phyloP scores from a whole-genome alignment of 2,888 invertebrate genomes.

The Pandemis heparana region DNA sequence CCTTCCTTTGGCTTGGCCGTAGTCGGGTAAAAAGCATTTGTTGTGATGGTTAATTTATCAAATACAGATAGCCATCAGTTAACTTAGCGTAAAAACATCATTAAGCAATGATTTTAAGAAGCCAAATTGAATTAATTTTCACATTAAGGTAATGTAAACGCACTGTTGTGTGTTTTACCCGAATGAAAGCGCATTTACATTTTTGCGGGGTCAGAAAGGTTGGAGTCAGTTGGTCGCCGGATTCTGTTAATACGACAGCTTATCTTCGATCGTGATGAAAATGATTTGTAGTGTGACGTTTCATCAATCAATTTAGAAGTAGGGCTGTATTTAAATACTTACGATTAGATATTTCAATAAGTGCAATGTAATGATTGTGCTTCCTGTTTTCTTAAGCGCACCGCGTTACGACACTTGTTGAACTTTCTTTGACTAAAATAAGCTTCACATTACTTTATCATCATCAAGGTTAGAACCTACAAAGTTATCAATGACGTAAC shows the following conservation, averaged over 20 bases:
- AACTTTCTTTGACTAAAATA: no score
- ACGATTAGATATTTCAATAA: background rate
- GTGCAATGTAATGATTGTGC: background rate
- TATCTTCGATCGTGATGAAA: constrained; percentile 35
- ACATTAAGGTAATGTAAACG: constrained; percentile 21
- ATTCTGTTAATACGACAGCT: constrained; percentile 30
- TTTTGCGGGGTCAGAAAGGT: constrained; percentile 37
- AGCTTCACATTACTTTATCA: background rate
- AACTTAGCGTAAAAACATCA: background rate
- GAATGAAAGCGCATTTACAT: constrained; percentile 36
- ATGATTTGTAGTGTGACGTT: constrained; percentile 26
- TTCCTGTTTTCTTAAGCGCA: constrained; percentile 7
- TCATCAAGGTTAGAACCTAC: background rate
- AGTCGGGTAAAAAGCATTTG: no score
- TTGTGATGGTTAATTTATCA: background rate
- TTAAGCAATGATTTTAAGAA: constrained; percentile 9
- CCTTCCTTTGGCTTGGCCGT: no score
- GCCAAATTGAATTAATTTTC: constrained; percentile 17
- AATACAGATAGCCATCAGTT: background rate
- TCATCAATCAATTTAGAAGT: constrained; percentile 37
- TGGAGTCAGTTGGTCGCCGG: constrained; percentile 14
- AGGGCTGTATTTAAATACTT: constrained; percentile 13
- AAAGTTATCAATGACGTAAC: constrained; percentile 1
- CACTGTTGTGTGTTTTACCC: constrained; percentile 19
- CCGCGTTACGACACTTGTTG: background rate